Conservation (phyloP, 2,113 vertebrate species). For the Dasypus novemcinctus region DNA sequence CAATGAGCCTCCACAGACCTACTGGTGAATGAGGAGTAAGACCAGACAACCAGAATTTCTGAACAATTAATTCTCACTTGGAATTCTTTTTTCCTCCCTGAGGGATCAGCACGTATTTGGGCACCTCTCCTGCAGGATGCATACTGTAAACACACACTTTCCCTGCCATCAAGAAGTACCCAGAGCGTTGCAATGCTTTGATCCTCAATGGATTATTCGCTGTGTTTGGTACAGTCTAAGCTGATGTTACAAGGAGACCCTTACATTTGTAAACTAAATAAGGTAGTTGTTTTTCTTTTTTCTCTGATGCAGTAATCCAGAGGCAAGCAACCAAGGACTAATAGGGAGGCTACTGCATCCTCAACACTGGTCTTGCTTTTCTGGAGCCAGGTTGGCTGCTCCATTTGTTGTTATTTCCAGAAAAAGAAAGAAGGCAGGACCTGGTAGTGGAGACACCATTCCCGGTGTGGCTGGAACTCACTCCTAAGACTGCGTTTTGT, state of each 20-base stretch:
- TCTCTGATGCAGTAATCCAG: not conserved
- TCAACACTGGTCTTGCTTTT: not conserved
- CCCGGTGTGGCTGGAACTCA: not conserved
- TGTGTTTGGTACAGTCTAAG: not conserved
- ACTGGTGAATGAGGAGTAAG: not conserved
- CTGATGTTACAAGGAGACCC: not conserved
- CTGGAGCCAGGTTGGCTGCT: not conserved
- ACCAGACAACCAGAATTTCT: not conserved
- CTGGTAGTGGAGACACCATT: not conserved
- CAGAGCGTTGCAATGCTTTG: not conserved
- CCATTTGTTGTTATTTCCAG: not conserved
- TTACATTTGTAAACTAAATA: not conserved
- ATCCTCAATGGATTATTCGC: not conserved
- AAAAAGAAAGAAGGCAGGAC: not conserved
- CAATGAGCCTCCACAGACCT: not conserved
- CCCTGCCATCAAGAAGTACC: not conserved
- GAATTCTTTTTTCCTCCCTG: not conserved
- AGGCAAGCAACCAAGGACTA: not conserved
- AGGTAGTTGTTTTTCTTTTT: not conserved
- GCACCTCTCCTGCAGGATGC: not conserved
- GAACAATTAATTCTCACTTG: not conserved
- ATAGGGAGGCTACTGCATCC: not conserved
- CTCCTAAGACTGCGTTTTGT: not conserved
- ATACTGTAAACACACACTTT: not conserved
- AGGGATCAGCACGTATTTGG: not conserved